Conservation (phyloP, 2,113 vertebrate genomes). For the Silurus glanis region DNA sequence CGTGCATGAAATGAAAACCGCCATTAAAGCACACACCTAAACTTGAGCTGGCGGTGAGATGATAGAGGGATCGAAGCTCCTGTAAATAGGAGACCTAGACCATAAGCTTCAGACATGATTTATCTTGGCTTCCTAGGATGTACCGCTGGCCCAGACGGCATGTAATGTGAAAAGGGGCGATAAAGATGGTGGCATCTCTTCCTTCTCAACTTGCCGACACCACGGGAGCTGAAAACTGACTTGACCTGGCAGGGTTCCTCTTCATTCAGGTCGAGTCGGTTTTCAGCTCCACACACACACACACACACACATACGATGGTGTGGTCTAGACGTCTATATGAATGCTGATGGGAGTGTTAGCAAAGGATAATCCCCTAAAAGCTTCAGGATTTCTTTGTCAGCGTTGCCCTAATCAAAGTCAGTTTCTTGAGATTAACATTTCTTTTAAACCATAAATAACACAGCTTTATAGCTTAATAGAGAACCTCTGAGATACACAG, state of each 20-base stretch:
- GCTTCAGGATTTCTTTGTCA: constrained; percentile 4
- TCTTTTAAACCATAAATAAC: background rate
- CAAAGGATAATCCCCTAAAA: constrained; percentile 26
- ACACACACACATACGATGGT: background rate
- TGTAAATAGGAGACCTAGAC: constrained; percentile 30
- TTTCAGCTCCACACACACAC: constrained; percentile 14
- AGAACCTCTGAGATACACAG: background rate
- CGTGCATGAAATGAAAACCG: background rate
- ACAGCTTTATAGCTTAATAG: background rate
- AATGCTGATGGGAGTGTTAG: constrained; percentile 3
- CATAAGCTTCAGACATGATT: constrained; percentile 40
- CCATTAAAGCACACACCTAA: background rate
- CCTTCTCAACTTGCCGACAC: constrained; percentile 47
- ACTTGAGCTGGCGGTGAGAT: constrained; percentile 13
- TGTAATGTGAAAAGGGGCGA: constrained; percentile 37
- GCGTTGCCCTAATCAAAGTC: constrained; percentile 4
- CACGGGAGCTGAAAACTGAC: constrained; percentile 39
- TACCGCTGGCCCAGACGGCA: constrained; percentile 26
- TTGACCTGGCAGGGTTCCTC: constrained; percentile 44
- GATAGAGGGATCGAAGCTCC: constrained; percentile 20
- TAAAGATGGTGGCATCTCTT: constrained; percentile 44
- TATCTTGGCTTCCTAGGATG: constrained; percentile 36
- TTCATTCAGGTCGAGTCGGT: constrained; percentile 11
- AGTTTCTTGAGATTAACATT: background rate
- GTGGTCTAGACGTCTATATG: background rate